Evolutionary conservation across 2,888 invertebrate genomes (phyloP), one percentile per base, ranked within the genome.

Genomic region (Fragum sueziense): DNA sequence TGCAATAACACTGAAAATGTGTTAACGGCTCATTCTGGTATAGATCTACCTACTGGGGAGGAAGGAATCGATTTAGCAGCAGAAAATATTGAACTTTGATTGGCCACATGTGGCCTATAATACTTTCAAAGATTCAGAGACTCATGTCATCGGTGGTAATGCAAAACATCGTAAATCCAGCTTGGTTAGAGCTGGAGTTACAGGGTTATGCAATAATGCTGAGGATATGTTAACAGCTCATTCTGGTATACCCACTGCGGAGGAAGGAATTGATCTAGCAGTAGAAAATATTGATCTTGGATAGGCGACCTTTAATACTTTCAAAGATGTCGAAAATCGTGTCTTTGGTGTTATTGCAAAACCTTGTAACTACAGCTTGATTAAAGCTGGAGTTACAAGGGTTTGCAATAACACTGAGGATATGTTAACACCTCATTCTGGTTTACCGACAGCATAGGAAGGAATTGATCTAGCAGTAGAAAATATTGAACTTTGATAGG

Each of bases 151-250:
- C n/a, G n/a, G n/a, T n/a, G n/a, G n/a, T n/a, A n/a, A n/a, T n/a
- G n/a, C n/a, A n/a, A n/a, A n/a, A n/a, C n/a, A n/a, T n/a, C n/a
- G n/a, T n/a, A n/a, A n/a, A n/a, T n/a, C n/a, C n/a, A n/a, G n/a
- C n/a, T n/a, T n/a, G n/a, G n/a, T n/a, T n/a, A n/a, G n/a, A n/a
- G n/a, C n/a, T n/a, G n/a, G n/a, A n/a, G n/a, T n/a, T n/a, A n/a
- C n/a, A n/a, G n/a, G n/a, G n/a, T n/a, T n/a, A n/a, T n/a, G n/a
- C n/a, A n/a, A n/a, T n/a, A n/a, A n/a, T n/a, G n/a, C n/a, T n/a
- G n/a, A n/a, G n/a, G n/a, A n/a, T n/a, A n/a, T n/a, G n/a, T n/a
- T 82, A 4, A 80, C 85, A 33, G 84, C 74, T 9, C 88, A 87
- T 73, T 33, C 72, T 31, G 59, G 29, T 22, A 34, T 54, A n/a